Percentiles rank a stretch among this genome's conserved stretches.
phyloP scores from a whole-genome alignment of 2,113 vertebrate species.

The Corvus cornix region DNA sequence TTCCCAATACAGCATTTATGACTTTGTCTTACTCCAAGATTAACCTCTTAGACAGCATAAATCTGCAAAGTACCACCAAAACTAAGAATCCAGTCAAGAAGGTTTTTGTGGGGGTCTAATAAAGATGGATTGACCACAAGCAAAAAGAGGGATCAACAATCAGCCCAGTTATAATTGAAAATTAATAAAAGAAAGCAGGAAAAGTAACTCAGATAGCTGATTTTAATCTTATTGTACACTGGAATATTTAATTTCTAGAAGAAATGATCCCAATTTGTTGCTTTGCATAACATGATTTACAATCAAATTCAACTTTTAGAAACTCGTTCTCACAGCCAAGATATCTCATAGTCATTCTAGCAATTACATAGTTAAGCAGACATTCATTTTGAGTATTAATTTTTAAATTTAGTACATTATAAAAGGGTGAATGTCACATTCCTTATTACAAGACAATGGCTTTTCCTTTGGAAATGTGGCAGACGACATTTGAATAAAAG shows the following conservation, averaged over 20 bases:
- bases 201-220: background rate
- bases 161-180: background rate
- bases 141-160: background rate
- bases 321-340: background rate
- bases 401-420: background rate
- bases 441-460: background rate
- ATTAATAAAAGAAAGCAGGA: background rate
- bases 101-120: background rate
- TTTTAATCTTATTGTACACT: background rate
- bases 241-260: background rate
- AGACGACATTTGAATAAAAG: background rate
- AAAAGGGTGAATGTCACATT: background rate
- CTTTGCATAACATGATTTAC: background rate
- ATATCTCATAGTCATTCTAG: background rate
- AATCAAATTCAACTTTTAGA: background rate
- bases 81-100: background rate
- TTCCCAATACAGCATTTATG: background rate
- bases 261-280: background rate
- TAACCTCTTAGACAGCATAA: background rate
- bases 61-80: background rate
- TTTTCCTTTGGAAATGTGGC: slow-evolving; percentile 6
- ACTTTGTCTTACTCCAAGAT: background rate
- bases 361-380: background rate
- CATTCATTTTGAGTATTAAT: background rate
- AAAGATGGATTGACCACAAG: background rate